Base-by-base conservation (phyloP, 2,113 vertebrate species). In the Hippocampus barbouri region DNA sequence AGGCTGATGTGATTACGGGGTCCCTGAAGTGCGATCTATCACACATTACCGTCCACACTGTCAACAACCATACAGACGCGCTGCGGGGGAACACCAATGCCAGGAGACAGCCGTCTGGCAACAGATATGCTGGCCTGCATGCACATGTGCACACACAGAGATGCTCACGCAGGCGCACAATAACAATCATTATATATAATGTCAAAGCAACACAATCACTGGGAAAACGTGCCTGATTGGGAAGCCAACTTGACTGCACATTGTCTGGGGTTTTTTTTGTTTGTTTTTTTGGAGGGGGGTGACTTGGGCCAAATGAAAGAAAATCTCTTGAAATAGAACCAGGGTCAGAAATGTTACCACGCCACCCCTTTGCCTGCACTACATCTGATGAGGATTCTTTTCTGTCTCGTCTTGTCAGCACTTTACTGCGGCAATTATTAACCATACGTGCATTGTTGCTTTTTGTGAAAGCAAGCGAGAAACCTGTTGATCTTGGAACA, bases 1-100 rank as follows among this genome's bases (percentile, higher is more conserved):
- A 90, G 87, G 87, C 89, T 90, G 92, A 93, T 93, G 91, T 91
- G 91, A 93, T 92, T 93, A 92, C 89, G 83, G 88, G 84, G 88
- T 92, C 91, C 92, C 92, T 84, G 87, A 92, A 91, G 92, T 91
- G 90, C 89, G 88, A 93, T 93, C 92, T 92, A 92, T 93, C 92
- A 93, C 92, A 92, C 92, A 92, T 92, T 92, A 91, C 91, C 89
- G 86, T 93, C 90, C 80, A 85, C 86, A 87, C 91, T 92, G 91
- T 92, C 92, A 93, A 90, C 87, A 91, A 88, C 88, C 87, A 89
- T 90, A 89, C 89, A 90, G 86, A 85, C 84, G 84, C 88, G 79
- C 89, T 89, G 75, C 89, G 83, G 88, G 88, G 88, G 88, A 89
- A 91, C 89, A 54, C 86, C 89, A 89, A 92, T 92, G 90, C 87